Percentiles rank a stretch among this genome's conserved stretches.
These are phyloP conservation scores for Arbacia lixula DNA, from an alignment of 53 echinoderm and acorn worm genomes.

Conservation along the genomic window DNA sequence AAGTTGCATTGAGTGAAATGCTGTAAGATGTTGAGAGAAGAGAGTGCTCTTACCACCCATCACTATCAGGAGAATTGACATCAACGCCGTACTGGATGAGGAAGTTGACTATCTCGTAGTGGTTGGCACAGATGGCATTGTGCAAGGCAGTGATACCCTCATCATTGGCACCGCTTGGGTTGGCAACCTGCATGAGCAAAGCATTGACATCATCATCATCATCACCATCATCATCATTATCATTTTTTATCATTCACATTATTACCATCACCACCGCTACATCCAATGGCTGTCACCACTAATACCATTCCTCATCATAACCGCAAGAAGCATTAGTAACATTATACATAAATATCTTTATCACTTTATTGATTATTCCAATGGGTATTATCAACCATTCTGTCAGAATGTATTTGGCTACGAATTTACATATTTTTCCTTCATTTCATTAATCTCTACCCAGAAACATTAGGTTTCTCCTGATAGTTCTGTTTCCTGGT, in stretches of 20 bases:
- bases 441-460: too few species aligned
- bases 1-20: too few species aligned
- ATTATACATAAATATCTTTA: background rate
- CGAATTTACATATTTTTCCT: too few species aligned
- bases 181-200: slow-evolving; percentile 67
- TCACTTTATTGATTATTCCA: background rate
- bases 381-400: too few species aligned
- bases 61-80: slow-evolving; percentile 96
- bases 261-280: too few species aligned
- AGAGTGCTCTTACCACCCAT: slow-evolving; percentile 84
- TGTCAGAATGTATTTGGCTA: too few species aligned
- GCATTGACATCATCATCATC: background rate
- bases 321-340: background rate
- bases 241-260: too few species aligned
- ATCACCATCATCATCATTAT: too few species aligned
- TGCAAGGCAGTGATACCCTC: slow-evolving; percentile 98
- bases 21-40: background rate
- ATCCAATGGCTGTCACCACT: too few species aligned
- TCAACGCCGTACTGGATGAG: slow-evolving; percentile 88
- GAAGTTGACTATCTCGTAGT: slow-evolving; percentile 97
- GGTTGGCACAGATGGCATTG: slow-evolving; percentile 97
- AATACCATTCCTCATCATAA: background rate
- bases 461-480: too few species aligned
- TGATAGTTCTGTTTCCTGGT: too few species aligned
- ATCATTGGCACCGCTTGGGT: slow-evolving; percentile 97